phyloP scores from a whole-genome alignment of 2,797 vertebrate genomes.

The Acipenser transmontanus region DNA sequence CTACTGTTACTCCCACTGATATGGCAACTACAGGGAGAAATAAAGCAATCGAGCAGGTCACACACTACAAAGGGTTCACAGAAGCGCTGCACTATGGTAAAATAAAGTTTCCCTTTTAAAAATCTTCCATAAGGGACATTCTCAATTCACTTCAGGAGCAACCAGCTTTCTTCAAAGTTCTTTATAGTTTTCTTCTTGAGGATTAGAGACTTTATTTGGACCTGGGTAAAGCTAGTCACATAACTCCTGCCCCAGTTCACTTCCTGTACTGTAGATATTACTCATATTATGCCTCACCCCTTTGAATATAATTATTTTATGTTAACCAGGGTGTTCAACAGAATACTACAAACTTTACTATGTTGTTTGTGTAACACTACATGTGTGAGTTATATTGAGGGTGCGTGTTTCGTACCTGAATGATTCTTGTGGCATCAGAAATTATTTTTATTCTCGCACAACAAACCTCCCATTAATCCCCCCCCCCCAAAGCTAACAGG shows the following conservation, averaged over 20 bases:
- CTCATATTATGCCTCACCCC: too few species aligned
- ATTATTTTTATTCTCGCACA: too few species aligned
- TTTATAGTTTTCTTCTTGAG: not conserved
- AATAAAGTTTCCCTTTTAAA: not conserved
- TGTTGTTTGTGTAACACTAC: too few species aligned
- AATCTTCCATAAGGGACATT: not conserved
- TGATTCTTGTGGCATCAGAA: too few species aligned
- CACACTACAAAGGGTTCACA: too few species aligned
- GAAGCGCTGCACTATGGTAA: not conserved
- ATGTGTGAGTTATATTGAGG: too few species aligned
- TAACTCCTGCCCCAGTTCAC: not conserved
- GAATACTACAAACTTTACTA: too few species aligned
- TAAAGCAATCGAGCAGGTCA: not conserved
- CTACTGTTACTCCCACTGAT: slow-evolving; percentile 50
- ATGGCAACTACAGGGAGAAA: slow-evolving; percentile 43
- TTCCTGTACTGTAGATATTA: not conserved
- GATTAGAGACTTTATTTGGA: not conserved
- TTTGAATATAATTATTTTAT: too few species aligned
- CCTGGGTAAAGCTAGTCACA: not conserved
- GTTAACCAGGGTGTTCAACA: too few species aligned
- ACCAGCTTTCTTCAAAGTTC: not conserved
- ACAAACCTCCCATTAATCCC: too few species aligned
- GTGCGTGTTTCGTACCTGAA: too few species aligned
- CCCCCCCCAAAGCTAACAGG: too few species aligned
- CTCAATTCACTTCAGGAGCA: not conserved